Percentiles rank a stretch among this genome's conserved stretches.
Conservation (phyloP, 2,888 invertebrate genomes). For the Drosophila diplacantha region DNA sequence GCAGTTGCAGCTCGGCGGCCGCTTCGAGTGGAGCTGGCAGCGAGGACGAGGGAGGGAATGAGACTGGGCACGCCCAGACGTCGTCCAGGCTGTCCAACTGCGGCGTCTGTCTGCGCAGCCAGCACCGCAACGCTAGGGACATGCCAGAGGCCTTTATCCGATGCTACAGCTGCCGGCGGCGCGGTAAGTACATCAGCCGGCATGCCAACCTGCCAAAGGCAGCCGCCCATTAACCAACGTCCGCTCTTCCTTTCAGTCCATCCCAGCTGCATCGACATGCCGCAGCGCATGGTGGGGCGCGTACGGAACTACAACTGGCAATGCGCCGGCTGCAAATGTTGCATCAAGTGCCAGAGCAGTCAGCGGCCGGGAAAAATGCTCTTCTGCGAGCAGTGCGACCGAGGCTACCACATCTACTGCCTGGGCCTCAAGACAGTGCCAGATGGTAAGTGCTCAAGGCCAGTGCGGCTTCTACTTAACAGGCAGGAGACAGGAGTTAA, state of each 20-base stretch:
- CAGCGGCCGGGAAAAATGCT: slow-evolving; percentile 94
- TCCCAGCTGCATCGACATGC: slow-evolving; percentile 91
- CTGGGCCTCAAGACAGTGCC: slow-evolving; percentile 89
- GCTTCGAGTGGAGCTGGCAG: slow-evolving; percentile 56
- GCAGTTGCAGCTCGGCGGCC: slow-evolving; percentile 29
- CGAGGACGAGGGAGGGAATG: slow-evolving; percentile 44
- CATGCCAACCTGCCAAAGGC: background rate
- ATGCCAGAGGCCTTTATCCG: slow-evolving; percentile 82
- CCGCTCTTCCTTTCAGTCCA: slow-evolving; percentile 81
- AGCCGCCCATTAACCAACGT: background rate
- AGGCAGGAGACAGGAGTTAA: background rate
- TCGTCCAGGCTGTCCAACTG: slow-evolving; percentile 77
- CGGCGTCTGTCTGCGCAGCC: slow-evolving; percentile 80
- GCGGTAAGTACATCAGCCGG: slow-evolving; percentile 75
- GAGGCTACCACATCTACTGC: slow-evolving; percentile 96
- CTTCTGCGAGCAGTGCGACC: slow-evolving; percentile 95
- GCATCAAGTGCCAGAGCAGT: slow-evolving; percentile 88
- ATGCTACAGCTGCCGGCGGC: slow-evolving; percentile 81
- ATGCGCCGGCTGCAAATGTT: slow-evolving; percentile 95
- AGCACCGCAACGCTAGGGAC: slow-evolving; percentile 81
- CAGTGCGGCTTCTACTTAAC: background rate
- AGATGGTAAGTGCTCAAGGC: slow-evolving; percentile 80
- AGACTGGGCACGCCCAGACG: slow-evolving; percentile 39
- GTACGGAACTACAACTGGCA: slow-evolving; percentile 94
- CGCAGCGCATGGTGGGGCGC: slow-evolving; percentile 88